phyloP scores from a whole-genome alignment of 2,888 invertebrate species.

The Hirtodrosophila trivittata region DNA sequence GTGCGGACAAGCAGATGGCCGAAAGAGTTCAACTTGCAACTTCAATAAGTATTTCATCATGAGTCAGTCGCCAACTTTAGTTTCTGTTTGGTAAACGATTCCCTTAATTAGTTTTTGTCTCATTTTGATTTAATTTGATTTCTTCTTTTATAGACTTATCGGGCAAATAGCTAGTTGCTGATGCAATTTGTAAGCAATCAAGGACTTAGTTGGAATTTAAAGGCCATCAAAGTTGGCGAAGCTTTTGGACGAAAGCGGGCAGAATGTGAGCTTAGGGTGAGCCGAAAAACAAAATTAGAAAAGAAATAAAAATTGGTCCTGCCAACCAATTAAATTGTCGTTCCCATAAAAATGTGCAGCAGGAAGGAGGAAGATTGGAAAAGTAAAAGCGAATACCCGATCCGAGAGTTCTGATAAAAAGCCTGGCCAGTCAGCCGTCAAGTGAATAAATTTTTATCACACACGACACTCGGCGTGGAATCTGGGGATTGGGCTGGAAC shows the following conservation, averaged over 20 bases:
- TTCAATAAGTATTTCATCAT: conserved; percentile 3
- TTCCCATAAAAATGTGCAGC: conserved; percentile 71
- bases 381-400: conserved; percentile 44
- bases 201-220: conserved; percentile 66
- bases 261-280: conserved; percentile 57
- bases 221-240: conserved; percentile 54
- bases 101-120: too few species aligned
- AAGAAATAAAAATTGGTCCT: conserved; percentile 31
- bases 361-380: conserved; percentile 8
- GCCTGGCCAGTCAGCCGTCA: conserved; percentile 42
- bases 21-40: too few species aligned
- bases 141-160: not conserved
- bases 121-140: conserved; percentile 28
- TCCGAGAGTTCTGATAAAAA: conserved; percentile 61
- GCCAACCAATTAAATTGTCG: conserved; percentile 72
- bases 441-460: conserved; percentile 69
- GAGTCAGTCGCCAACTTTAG: conserved; percentile 18
- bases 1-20: conserved; percentile 32
- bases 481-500: not conserved
- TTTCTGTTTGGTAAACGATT: too few species aligned
- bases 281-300: conserved; percentile 16
- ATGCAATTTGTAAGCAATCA: conserved; percentile 61
- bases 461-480: conserved; percentile 26
- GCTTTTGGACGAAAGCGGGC: conserved; percentile 56
- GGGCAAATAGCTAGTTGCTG: not conserved